Base-by-base conservation (phyloP, 2,797 vertebrate genomes). In the Tangara arthus region DNA sequence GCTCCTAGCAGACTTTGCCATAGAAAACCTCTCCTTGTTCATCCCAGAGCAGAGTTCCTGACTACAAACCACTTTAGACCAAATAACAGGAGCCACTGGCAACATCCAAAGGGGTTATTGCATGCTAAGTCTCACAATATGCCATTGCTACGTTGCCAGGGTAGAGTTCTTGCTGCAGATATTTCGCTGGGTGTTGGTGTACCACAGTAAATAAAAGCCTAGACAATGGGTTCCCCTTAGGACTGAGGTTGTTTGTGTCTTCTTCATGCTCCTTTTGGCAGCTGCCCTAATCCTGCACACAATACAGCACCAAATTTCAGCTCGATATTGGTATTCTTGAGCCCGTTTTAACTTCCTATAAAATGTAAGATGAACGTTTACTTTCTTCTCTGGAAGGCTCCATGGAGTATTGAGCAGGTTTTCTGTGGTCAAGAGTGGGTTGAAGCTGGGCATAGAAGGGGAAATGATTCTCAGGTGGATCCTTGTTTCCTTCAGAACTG, bases 191-290 rank as follows among this genome's bases (percentile, higher is more conserved):
- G 8, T 76, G 12, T 83, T 72, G 73, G 46, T 70, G 66, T 91
- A 53, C 49, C 60, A 57, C 30, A 18, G 22, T 79, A 59, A 94
- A 94, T 96, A 91, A 94, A 96, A 86, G 44, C 30, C 44, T 66
- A 15, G 27, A 41, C 34, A 87, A 27, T 3, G 5, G 22, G 30
- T 64, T 90, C 19, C 30, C 28, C 16, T 42, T 69, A 35, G 84
- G 28, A 59, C 37, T 59, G 37, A 82, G 23, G 52, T 34, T 91
- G 6, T 79, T 55, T 2, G 17, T 84, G 63, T 96, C 60, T 80
- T 82, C 49, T 88, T 90, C 28, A 8, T 65, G 55, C 13, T 44
- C 17, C 44, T 22, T 60, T 69, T 83, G n/a, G 59, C 70, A 92
- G 61, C 81, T 79, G 32, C n/a, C 55, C 82, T 70, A 61, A 49